phyloP scores from a whole-genome alignment of 2,113 vertebrate genomes.

The Calypte anna region DNA sequence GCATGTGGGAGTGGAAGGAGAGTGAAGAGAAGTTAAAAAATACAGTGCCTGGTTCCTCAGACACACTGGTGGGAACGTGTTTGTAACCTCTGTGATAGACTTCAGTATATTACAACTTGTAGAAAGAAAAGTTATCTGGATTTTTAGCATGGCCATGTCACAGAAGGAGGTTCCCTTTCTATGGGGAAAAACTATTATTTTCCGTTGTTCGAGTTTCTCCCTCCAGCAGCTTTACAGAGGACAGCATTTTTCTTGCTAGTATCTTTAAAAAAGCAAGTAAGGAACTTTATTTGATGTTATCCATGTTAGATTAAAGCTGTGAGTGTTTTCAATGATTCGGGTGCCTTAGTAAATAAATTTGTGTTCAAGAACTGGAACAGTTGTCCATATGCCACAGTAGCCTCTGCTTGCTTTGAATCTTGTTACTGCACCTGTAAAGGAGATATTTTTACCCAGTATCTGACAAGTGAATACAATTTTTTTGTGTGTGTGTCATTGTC shows the following conservation, averaged over 20 bases:
- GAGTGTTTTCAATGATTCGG: not conserved
- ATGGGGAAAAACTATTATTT: not conserved
- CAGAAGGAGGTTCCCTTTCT: not conserved
- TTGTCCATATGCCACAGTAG: not conserved
- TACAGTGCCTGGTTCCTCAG: not conserved
- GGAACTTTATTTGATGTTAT: not conserved
- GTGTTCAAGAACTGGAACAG: not conserved
- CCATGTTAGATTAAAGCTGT: not conserved
- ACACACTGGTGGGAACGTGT: not conserved
- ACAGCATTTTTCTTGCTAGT: not conserved
- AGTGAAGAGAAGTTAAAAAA: not conserved
- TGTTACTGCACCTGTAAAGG: not conserved
- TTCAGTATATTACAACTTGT: not conserved
- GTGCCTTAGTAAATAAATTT: not conserved
- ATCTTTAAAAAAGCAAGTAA: not conserved
- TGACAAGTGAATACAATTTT: slow-evolving; percentile 19
- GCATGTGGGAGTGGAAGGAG: not conserved
- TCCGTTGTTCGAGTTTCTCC: not conserved
- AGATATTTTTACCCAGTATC: not conserved
- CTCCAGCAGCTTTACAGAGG: not conserved
- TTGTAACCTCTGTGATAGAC: not conserved
- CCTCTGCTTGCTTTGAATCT: not conserved
- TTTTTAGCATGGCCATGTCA: not conserved
- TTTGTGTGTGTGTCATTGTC: not conserved
- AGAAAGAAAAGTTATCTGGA: not conserved